These are phyloP conservation scores for Sebastes cheni DNA, from an alignment of 2,797 vertebrate species.

Conservation along the genomic window DNA sequence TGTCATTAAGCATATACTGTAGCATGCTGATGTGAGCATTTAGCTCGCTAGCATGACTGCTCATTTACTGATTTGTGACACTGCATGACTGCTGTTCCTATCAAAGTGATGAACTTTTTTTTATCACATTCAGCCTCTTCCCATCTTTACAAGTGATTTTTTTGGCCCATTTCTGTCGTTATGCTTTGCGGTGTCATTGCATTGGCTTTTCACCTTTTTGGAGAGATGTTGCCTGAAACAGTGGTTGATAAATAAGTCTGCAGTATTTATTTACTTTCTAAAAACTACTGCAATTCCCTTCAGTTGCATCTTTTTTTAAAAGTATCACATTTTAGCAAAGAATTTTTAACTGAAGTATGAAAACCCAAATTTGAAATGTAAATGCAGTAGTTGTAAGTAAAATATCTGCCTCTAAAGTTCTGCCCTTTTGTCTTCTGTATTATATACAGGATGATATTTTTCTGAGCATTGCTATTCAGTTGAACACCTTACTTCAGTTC, in stretches of 20 bases:
- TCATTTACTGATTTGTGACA: neutral
- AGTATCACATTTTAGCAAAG: neutral
- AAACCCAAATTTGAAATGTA: neutral
- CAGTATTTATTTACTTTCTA: neutral
- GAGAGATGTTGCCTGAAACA: neutral
- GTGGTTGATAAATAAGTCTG: neutral
- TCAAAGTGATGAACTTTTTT: neutral
- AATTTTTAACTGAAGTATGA: neutral
- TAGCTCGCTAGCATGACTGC: too few relatives aligned
- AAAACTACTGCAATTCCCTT: neutral
- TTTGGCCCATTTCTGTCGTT: neutral
- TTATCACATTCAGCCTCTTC: neutral
- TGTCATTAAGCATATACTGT: too few relatives aligned
- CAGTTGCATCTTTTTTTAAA: neutral
- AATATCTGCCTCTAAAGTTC: neutral
- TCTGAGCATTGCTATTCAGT: neutral
- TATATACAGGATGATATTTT: neutral
- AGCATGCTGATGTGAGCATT: too few relatives aligned
- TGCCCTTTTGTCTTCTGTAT: neutral
- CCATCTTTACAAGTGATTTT: neutral
- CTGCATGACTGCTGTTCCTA: neutral
- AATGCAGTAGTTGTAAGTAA: neutral
- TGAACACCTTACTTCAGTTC: neutral
- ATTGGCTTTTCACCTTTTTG: neutral
- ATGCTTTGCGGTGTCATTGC: neutral